Percentiles rank a stretch among this genome's conserved stretches.
Evolutionary conservation across 2,888 invertebrate genomes (phyloP).

Genomic region (Lepidonotus clava): DNA sequence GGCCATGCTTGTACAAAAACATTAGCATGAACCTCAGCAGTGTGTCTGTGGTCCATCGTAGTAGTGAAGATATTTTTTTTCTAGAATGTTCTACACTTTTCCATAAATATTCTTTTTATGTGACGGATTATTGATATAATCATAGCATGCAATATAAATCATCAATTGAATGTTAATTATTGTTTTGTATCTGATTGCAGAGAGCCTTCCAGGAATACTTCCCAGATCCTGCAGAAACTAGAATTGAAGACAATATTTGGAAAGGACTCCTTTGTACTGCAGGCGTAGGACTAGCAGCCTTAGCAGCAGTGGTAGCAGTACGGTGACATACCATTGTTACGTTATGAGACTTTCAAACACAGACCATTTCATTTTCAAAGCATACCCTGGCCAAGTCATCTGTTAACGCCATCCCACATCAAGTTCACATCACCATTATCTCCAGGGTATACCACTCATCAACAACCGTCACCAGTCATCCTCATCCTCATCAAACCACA

Average conservation of each 20-base stretch:
- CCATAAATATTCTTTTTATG: no score
- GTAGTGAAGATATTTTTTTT: no score
- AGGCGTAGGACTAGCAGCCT: constrained; percentile 75
- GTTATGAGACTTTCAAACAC: background rate
- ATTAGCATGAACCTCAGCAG: no score
- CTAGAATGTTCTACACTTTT: no score
- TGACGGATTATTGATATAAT: no score
- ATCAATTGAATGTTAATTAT: background rate
- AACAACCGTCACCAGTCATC: background rate
- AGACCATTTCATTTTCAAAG: background rate
- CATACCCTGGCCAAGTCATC: background rate
- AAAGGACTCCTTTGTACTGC: constrained; percentile 76
- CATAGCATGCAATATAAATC: no score
- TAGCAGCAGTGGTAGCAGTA: constrained; percentile 73
- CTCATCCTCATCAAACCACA: background rate
- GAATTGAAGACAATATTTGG: constrained; percentile 76
- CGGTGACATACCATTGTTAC: background rate
- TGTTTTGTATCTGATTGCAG: constrained; percentile 67
- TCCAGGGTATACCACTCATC: background rate
- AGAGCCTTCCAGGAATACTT: constrained; percentile 77
- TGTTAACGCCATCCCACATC: no score
- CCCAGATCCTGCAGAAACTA: constrained; percentile 71
- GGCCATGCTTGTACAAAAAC: no score
- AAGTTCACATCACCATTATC: background rate
- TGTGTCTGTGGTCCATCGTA: no score